phyloP scores from a whole-genome alignment of 2,888 invertebrate species.

The Oligia strigilis region DNA sequence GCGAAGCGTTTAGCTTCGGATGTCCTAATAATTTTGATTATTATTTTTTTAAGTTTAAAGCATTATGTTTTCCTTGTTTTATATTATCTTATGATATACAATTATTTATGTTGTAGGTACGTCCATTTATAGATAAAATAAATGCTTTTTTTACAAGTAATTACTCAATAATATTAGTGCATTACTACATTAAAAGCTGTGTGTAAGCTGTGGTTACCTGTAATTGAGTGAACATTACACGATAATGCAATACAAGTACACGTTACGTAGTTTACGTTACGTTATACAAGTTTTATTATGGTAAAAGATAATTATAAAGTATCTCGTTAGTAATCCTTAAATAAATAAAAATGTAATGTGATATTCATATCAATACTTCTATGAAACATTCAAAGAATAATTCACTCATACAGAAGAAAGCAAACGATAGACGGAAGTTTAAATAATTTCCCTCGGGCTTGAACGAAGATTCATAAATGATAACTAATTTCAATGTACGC shows the following conservation, averaged over 20 bases:
- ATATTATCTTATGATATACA: background rate
- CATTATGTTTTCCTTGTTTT: too few relatives aligned
- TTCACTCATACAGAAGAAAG: conserved; percentile 16
- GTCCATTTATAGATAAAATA: background rate
- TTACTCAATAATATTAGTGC: background rate
- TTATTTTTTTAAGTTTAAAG: background rate
- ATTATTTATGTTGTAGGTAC: background rate
- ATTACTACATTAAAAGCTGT: background rate
- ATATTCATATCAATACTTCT: background rate
- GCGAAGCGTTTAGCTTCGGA: background rate
- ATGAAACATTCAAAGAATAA: conserved; percentile 15
- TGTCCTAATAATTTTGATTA: background rate
- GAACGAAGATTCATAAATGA: conserved; percentile 59
- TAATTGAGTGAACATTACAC: too few relatives aligned
- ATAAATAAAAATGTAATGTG: background rate
- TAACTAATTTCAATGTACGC: conserved; percentile 58
- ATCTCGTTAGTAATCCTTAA: too few relatives aligned
- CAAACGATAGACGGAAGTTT: conserved; percentile 37
- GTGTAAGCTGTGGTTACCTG: too few relatives aligned
- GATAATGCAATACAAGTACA: too few relatives aligned
- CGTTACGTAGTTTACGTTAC: too few relatives aligned
- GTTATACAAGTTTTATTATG: too few relatives aligned
- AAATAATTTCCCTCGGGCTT: conserved; percentile 59
- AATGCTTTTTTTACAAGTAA: background rate
- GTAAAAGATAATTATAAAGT: too few relatives aligned